These are phyloP conservation scores for Argya squamiceps DNA, from an alignment of 2,797 vertebrate species.

Conservation along the genomic window DNA sequence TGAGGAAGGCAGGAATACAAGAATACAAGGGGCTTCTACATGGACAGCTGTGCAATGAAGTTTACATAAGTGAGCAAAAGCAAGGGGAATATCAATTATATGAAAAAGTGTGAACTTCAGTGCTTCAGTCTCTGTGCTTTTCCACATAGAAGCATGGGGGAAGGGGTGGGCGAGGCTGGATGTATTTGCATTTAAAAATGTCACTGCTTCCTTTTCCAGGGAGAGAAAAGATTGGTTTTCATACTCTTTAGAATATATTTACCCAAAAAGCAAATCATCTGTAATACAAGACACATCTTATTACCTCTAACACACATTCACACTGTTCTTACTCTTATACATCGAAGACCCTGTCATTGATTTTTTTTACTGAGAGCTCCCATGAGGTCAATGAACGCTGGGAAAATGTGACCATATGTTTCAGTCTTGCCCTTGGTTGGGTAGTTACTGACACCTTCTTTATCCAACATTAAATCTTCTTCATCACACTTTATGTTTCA, in stretches of 20 bases:
- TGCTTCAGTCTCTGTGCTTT: not conserved
- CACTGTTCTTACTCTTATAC: not conserved
- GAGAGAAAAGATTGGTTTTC: not conserved
- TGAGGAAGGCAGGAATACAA: not conserved
- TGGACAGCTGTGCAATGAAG: not conserved
- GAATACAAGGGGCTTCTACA: not conserved
- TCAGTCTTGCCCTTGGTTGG: conserved; percentile 55
- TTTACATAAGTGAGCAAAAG: not conserved
- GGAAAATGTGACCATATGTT: conserved; percentile 60
- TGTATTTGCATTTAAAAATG: not conserved
- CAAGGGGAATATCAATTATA: not conserved
- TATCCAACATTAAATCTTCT: conserved; percentile 43
- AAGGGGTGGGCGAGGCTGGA: fast-evolving
- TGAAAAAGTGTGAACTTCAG: not conserved
- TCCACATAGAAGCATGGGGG: fast-evolving
- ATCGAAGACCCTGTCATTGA: conserved; percentile 34
- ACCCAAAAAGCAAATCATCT: not conserved
- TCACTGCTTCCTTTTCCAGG: not conserved
- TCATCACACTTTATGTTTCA: conserved; percentile 54
- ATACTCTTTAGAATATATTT: not conserved
- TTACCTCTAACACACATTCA: not conserved
- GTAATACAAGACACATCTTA: not conserved
- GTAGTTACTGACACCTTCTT: conserved; percentile 49
- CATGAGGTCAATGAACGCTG: conserved; percentile 54
- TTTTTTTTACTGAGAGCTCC: conserved; percentile 67